A percentile compares a stretch with the other conserved stretches of the same genome.
Evolutionary conservation across 2,113 vertebrate genomes (phyloP).

Genomic region (Phylloscopus trochilus): DNA sequence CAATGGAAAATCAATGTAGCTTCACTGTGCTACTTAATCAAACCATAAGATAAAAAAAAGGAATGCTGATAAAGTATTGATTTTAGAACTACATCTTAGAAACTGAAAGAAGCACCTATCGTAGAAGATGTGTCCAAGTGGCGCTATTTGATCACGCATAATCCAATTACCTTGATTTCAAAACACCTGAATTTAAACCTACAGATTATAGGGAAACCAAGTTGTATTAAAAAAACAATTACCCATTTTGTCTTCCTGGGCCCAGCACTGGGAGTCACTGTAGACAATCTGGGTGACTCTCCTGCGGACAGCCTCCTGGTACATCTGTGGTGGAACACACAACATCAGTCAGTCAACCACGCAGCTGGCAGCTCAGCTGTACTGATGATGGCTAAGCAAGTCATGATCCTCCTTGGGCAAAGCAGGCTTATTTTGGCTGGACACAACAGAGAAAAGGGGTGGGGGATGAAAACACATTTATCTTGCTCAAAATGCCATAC

Average conservation of each 20-base stretch:
- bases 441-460: background rate
- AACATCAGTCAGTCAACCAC: background rate
- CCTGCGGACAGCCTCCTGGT: conserved; percentile 85
- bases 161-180: background rate
- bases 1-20: background rate
- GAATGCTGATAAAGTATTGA: background rate
- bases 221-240: background rate
- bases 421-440: background rate
- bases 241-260: conserved; percentile 69
- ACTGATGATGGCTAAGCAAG: background rate
- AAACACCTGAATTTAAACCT: background rate
- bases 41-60: background rate
- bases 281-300: conserved; percentile 83
- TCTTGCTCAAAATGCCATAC: background rate
- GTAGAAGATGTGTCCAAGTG: background rate
- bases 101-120: background rate
- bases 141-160: background rate
- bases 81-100: background rate
- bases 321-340: conserved; percentile 72
- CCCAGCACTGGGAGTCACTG: conserved; percentile 76
- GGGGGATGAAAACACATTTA: background rate
- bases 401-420: background rate
- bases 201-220: background rate
- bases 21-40: background rate
- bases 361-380: background rate